Conservation (phyloP, 2,797 vertebrate genomes). For the Myotis myotis region DNA sequence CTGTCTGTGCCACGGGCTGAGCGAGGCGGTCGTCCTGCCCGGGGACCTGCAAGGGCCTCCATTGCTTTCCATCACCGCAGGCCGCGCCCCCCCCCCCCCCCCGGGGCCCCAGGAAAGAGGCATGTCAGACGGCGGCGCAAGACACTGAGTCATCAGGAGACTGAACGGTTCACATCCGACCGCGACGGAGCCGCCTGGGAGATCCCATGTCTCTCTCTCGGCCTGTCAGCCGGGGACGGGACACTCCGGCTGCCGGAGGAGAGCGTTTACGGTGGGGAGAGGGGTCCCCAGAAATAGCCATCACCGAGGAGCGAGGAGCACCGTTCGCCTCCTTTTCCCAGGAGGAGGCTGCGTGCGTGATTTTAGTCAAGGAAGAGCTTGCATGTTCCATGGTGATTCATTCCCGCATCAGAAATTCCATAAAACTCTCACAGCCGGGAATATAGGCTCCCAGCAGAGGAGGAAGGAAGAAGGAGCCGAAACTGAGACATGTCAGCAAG, state of each 20-base stretch:
- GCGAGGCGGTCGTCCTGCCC: constrained; percentile 60
- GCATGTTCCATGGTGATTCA: constrained; percentile 68
- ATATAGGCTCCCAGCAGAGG: constrained; percentile 40
- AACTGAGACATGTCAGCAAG: constrained; percentile 35
- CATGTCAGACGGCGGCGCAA: constrained; percentile 58
- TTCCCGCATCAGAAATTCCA: constrained; percentile 71
- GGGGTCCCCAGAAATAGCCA: constrained; percentile 60
- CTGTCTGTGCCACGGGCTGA: constrained; percentile 53
- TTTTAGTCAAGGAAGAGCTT: constrained; percentile 65
- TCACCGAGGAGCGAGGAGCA: constrained; percentile 56
- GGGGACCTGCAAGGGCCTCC: constrained; percentile 50
- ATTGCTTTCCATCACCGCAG: constrained; percentile 65
- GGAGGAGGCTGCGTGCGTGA: constrained; percentile 59
- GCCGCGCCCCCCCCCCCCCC: neutral
- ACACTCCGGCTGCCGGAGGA: constrained; percentile 41
- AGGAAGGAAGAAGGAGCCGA: constrained; percentile 38
- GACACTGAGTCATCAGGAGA: constrained; percentile 54
- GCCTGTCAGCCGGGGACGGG: constrained; percentile 57
- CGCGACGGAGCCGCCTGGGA: constrained; percentile 33
- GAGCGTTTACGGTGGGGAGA: constrained; percentile 10
- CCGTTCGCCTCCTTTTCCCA: constrained; percentile 65
- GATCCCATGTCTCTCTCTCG: neutral
- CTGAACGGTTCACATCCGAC: constrained; percentile 49
- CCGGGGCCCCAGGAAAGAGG: constrained; percentile 14
- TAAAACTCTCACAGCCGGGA: constrained; percentile 49